phyloP scores from a whole-genome alignment of 2,113 vertebrate genomes.

The Platycercus adscitus region DNA sequence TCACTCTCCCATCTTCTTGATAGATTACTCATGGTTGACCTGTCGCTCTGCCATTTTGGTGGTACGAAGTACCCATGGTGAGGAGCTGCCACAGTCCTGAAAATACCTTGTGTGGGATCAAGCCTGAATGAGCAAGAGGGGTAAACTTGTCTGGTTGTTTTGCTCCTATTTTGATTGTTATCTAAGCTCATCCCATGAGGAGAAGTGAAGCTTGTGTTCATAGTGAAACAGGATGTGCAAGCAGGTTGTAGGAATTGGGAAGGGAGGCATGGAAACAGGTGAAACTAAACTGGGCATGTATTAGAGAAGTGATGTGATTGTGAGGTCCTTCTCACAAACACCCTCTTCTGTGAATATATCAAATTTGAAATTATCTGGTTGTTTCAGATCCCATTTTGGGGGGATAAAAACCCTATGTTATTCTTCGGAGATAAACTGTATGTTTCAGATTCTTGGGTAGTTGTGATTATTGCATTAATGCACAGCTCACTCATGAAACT shows the following conservation, averaged over 20 bases:
- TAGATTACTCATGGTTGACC: neutral
- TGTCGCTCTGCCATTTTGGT: neutral
- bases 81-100: neutral
- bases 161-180: neutral
- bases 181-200: neutral
- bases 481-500: neutral
- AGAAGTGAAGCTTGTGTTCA: constrained; percentile 63
- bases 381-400: constrained; percentile 38
- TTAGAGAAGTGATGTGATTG: constrained; percentile 52
- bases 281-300: constrained; percentile 37
- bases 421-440: neutral
- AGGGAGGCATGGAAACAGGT: constrained; percentile 32
- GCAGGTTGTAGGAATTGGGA: constrained; percentile 64
- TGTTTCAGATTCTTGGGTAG: neutral
- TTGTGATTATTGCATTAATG: neutral
- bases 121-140: neutral
- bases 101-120: neutral
- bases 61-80: neutral
- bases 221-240: constrained; percentile 75
- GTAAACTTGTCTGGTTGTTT: neutral
- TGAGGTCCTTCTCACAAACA: constrained; percentile 14
- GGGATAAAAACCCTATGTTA: neutral
- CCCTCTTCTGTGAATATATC: constrained; percentile 13
- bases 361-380: constrained; percentile 32
- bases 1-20: neutral